Evolutionary conservation across 2,888 invertebrate species (phyloP), one percentile per base, ranked within the genome.

Genomic region (Apamea crenata): DNA sequence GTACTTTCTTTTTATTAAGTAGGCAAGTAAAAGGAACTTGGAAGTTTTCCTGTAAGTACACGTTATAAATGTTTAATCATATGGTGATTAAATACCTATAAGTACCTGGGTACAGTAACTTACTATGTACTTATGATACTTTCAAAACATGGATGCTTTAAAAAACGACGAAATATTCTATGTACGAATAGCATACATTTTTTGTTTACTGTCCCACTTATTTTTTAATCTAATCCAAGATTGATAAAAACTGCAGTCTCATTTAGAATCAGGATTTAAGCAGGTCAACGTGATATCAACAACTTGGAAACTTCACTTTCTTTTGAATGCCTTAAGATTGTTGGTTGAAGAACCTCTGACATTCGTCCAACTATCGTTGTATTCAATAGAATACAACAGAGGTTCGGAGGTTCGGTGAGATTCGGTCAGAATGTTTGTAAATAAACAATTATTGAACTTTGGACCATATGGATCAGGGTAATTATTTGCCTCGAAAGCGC

Each of bases 151-250:
- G 29, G 8, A 25, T 53, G 36, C 50, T 74, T 77, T 63, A 1
- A 73, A 82, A 69, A 73, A 73, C 32, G 5, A 74, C 29, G 7
- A 47, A 47, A 16, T 29, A 53, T 65, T 69, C 18, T 16, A 71
- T 40, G 16, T 40, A 86, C 53, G 56, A 36, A 40, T 12, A 50
- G 36, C 63, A n/a, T 56, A 56, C 25, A 75, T 78, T 66, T 82
- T 84, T 84, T 85, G 74, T 77, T 65, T 50, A 29, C 47, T 77
- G 74, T n/a, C 40, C 72, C 44, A 85, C 68, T 87, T 80, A 36
- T 50, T 29, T 53, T 67, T 53, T 67, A 80, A 66, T 59, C 61
- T 76, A 61, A 77, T 36, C 53, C 25, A 40, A 67, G 32, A 65
- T 53, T 73, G 77, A 53, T 53, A 83, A 83, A 84, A 84, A 86